Percentiles rank a stretch among this genome's conserved stretches.
Conservation (phyloP, 1,140 invertebrate species). For the Drosophila kikkawai region DNA sequence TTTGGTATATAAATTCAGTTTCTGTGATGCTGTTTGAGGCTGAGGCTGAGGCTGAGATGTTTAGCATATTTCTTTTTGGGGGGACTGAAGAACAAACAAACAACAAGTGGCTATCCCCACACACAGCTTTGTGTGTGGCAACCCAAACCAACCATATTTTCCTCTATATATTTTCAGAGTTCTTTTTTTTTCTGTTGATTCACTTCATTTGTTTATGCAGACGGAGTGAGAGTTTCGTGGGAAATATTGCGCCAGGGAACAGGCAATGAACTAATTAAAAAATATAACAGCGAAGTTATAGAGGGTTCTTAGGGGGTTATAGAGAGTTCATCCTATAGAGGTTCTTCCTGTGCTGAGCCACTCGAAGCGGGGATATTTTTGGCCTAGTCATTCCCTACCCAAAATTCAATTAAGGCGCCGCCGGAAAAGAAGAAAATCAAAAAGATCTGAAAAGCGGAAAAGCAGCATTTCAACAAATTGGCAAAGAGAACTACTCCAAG, state of each 20-base stretch:
- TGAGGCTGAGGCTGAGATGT: conserved; percentile 15
- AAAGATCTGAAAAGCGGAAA: conserved; percentile 56
- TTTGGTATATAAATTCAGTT: conserved; percentile 21
- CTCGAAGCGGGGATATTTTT: conserved; percentile 55
- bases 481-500: conserved; percentile 43
- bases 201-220: conserved; percentile 76
- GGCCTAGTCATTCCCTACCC: conserved; percentile 71
- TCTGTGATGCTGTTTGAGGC: conserved; percentile 3
- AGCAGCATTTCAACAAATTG: conserved; percentile 64
- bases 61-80: conserved; percentile 33
- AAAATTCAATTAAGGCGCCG: conserved; percentile 53
- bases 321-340: conserved; percentile 23
- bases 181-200: conserved; percentile 60
- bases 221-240: conserved; percentile 60
- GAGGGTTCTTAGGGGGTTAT: conserved; percentile 14
- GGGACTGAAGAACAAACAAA: conserved; percentile 36
- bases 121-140: conserved; percentile 41
- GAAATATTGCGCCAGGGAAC: conserved; percentile 65
- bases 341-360: conserved; percentile 24
- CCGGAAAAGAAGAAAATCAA: conserved; percentile 38
- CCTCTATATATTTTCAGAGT: conserved; percentile 33
- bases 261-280: conserved; percentile 82
- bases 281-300: conserved; percentile 4
- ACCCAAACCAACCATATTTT: conserved; percentile 12
- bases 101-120: conserved; percentile 52